phyloP scores from a whole-genome alignment of 1,140 invertebrate species.

The Penaeus vannamei region DNA sequence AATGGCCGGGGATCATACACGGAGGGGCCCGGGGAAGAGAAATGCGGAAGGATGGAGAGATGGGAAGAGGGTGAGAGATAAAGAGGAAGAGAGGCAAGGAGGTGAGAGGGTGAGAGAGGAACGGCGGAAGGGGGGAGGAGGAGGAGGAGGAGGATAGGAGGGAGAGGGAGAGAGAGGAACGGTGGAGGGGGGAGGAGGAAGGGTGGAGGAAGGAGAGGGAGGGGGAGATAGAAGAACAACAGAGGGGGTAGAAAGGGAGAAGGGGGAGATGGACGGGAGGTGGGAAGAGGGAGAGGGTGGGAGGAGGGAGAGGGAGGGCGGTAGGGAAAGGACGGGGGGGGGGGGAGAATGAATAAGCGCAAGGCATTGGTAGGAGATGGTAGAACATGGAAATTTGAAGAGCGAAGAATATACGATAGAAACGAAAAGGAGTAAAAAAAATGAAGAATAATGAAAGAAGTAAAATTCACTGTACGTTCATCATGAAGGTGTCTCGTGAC shows the following conservation, averaged over 20 bases:
- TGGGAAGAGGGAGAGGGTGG: background rate
- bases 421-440: background rate
- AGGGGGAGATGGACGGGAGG: background rate
- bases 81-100: background rate
- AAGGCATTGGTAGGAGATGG: background rate
- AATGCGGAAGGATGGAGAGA: background rate
- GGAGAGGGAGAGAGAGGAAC: background rate
- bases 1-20: too few species aligned
- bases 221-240: too few species aligned
- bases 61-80: background rate
- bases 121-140: background rate
- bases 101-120: background rate
- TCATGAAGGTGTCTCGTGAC: too few species aligned
- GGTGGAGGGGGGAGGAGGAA: background rate
- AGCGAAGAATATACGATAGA: constrained; percentile 29
- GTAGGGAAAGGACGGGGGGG: too few species aligned
- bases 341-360: too few species aligned
- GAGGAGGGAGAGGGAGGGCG: background rate
- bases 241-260: too few species aligned
- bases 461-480: background rate
- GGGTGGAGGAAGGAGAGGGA: too few species aligned
- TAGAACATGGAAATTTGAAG: background rate
- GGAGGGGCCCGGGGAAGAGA: background rate
- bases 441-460: constrained; percentile 2
- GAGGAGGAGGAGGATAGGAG: background rate